Evolutionary conservation across 1,140 invertebrate species (phyloP), one percentile per base, ranked within the genome.

Genomic region (Camponotus floridanus): DNA sequence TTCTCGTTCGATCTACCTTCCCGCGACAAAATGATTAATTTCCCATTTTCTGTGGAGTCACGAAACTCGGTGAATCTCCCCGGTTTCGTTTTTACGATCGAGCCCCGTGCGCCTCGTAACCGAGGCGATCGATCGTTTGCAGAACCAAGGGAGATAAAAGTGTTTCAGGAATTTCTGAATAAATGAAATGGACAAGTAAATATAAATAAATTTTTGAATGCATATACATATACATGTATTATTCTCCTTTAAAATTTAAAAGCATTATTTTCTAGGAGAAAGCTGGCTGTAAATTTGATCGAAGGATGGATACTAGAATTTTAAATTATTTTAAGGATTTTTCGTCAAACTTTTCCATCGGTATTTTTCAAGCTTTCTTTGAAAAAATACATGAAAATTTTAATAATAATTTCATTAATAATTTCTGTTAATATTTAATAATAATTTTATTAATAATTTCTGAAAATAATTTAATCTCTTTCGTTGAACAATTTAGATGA

Each of bases 1-100:
- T 51, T 64, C 36, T 64, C 70, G n/a, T 33, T 64, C 68, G 18
- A 51, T 81, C 55, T 2, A 15, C 13, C 36, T 36, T 70, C 33
- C 39, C 39, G 39, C 48, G 36, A 59, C 61, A 65, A 85, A 86
- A 70, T 74, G 85, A 62, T 87, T 87, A 76, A 85, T 85, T 78
- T 78, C 21, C 33, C 33, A 55, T 78, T 85, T 85, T 59, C 48
- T 13, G 15, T 1, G 2, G 31, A n/a, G 21, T 85, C 81, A 78
- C 61, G 81, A 64, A 78, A 85, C 61, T 55, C 73, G n/a, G 45
- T 21, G 61, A 78, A 85, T 85, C 74, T 51, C 33, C 33, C 13
- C 59, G 61, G 4, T 62, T 57, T 65, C 73, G 9, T 78, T 78
- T 85, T 78, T 42, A 85, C 62, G 45, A 55, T 42, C 71, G 36